phyloP scores from a whole-genome alignment of 2,797 vertebrate species.

The Coreius guichenoti region DNA sequence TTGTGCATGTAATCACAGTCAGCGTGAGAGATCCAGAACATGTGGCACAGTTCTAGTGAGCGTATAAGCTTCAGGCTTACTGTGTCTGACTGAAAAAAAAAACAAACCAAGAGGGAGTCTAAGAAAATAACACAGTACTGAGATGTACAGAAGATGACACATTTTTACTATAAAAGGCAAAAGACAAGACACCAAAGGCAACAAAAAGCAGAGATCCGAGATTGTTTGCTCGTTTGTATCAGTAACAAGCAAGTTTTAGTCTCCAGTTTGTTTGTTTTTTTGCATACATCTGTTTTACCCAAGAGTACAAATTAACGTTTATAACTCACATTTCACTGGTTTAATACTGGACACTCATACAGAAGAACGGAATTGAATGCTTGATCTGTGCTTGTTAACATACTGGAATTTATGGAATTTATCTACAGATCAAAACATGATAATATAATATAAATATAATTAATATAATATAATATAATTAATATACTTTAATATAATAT shows the following conservation, averaged over 20 bases:
- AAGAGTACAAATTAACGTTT: background rate
- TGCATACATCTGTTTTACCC: background rate
- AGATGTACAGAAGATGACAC: constrained; percentile 27
- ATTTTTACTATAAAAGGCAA: constrained; percentile 8
- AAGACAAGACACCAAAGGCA: constrained; percentile 2
- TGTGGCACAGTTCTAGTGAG: constrained; percentile 37
- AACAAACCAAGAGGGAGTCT: constrained; percentile 41
- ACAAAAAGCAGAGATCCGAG: background rate
- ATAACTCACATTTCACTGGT: background rate
- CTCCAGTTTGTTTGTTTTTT: background rate
- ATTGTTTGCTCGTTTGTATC: constrained; percentile 9
- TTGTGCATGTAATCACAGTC: background rate
- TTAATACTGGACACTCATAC: background rate
- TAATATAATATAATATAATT: background rate
- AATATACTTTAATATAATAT: background rate
- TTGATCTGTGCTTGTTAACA: constrained; percentile 20
- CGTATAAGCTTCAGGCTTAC: background rate
- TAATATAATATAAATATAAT: background rate
- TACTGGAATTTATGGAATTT: constrained; percentile 23
- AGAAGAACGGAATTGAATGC: background rate
- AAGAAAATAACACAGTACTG: constrained; percentile 28
- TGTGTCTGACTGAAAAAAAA: background rate
- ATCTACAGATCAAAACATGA: background rate
- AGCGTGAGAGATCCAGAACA: background rate
- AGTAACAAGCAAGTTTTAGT: background rate